phyloP scores from a whole-genome alignment of 2,113 vertebrate species.

The Pelmatolapia mariae region DNA sequence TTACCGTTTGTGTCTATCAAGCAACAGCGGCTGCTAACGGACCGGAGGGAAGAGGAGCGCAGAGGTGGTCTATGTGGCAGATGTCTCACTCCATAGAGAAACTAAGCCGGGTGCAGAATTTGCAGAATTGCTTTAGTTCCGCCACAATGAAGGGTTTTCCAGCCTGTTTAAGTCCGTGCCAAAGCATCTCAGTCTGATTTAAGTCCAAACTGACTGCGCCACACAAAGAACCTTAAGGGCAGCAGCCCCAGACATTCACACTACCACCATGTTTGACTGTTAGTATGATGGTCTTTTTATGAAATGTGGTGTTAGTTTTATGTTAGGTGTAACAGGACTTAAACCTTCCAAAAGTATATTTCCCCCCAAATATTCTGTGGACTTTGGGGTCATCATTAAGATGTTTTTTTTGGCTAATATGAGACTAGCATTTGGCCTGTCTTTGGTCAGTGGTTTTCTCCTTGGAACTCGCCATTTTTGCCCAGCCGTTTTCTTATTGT shows the following conservation, averaged over 20 bases:
- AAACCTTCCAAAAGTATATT: neutral
- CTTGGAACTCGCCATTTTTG: neutral
- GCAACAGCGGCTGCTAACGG: constrained; percentile 24
- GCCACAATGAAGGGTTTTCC: neutral
- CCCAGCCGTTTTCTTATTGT: neutral
- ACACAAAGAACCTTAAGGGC: neutral
- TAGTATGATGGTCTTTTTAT: neutral
- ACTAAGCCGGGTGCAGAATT: neutral
- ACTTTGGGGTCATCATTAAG: neutral
- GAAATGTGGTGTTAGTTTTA: neutral
- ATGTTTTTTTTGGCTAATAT: neutral
- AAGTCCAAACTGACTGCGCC: neutral
- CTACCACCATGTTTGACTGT: neutral
- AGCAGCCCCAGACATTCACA: neutral
- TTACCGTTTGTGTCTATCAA: neutral
- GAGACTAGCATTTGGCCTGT: neutral
- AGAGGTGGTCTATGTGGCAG: neutral
- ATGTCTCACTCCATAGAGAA: neutral
- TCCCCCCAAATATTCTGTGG: neutral
- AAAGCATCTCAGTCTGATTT: neutral
- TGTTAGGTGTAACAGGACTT: neutral
- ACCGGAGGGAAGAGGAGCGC: neutral
- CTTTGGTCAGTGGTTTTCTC: neutral
- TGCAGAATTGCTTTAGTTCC: neutral
- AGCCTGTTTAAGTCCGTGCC: neutral